Conservation (phyloP, 2,113 vertebrate species). For the Cairina moschata region DNA sequence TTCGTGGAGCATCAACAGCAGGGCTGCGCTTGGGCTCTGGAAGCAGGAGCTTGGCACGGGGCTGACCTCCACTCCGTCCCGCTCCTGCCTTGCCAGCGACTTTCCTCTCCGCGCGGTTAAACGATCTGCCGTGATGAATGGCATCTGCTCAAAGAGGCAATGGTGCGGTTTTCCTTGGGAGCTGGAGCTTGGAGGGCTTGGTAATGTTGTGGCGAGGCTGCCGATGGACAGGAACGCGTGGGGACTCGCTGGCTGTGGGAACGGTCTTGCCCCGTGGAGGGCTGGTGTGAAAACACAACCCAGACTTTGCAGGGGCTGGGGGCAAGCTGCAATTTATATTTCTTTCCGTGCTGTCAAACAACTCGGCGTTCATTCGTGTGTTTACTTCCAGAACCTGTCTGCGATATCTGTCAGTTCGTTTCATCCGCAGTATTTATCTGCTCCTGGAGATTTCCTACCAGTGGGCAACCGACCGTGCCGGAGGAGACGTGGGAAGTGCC, state of each 20-base stretch:
- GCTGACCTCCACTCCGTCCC: background rate
- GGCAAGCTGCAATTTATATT: background rate
- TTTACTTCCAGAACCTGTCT: background rate
- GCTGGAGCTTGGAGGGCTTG: background rate
- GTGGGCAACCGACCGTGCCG: fast-evolving
- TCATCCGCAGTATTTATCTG: too few relatives aligned
- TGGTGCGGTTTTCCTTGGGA: background rate
- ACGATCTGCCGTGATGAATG: background rate
- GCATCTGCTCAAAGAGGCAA: fast-evolving
- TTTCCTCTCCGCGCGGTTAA: background rate
- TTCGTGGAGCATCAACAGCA: too few relatives aligned
- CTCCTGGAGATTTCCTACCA: background rate
- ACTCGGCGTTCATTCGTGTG: background rate
- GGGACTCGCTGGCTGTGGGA: background rate
- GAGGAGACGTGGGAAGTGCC: background rate
- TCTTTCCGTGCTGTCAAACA: background rate
- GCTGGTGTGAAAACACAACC: background rate
- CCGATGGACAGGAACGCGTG: background rate
- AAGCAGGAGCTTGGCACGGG: background rate
- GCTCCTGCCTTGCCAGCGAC: background rate
- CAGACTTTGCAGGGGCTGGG: background rate
- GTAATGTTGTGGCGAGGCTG: background rate
- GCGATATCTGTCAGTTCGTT: background rate
- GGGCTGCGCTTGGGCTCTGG: background rate
- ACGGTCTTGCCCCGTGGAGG: background rate